phyloP scores from a whole-genome alignment of 2,113 vertebrate species.

The Bubalus kerabau region DNA sequence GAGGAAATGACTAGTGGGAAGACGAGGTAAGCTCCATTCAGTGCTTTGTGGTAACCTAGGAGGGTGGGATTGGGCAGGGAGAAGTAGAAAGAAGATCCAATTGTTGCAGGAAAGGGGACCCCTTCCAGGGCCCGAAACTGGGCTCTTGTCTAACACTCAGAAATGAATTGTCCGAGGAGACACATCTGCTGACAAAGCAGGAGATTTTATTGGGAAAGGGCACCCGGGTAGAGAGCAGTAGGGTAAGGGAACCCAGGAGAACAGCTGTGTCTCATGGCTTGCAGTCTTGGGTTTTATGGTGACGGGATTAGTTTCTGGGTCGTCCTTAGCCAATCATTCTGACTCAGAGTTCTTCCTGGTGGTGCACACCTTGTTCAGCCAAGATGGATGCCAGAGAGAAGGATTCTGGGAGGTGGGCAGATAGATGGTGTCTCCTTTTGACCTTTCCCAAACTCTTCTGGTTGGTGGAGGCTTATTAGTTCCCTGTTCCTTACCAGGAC shows the following conservation, averaged over 20 bases:
- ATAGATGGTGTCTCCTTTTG: background rate
- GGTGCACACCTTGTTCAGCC: background rate
- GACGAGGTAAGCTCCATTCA: background rate
- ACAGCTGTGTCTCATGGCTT: background rate
- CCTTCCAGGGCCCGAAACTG: background rate
- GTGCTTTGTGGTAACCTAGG: background rate
- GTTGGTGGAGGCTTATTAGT: background rate
- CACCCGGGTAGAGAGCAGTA: background rate
- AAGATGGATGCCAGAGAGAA: background rate
- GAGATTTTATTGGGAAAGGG: background rate
- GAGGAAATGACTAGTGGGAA: background rate
- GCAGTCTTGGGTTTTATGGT: background rate
- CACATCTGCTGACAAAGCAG: background rate
- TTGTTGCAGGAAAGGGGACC: background rate
- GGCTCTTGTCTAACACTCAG: fast-evolving
- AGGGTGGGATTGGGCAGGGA: background rate
- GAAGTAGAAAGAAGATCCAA: background rate
- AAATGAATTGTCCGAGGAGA: background rate
- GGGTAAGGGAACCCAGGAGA: background rate
- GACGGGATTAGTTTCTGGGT: background rate
- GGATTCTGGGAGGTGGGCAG: background rate
- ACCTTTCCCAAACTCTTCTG: background rate
- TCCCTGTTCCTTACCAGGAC: background rate
- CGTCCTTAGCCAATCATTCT: background rate
- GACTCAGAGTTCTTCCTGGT: background rate